A percentile compares a stretch with the other conserved stretches of the same genome.
Conservation (phyloP, 2,888 invertebrate species). For the Lithophane socia region DNA sequence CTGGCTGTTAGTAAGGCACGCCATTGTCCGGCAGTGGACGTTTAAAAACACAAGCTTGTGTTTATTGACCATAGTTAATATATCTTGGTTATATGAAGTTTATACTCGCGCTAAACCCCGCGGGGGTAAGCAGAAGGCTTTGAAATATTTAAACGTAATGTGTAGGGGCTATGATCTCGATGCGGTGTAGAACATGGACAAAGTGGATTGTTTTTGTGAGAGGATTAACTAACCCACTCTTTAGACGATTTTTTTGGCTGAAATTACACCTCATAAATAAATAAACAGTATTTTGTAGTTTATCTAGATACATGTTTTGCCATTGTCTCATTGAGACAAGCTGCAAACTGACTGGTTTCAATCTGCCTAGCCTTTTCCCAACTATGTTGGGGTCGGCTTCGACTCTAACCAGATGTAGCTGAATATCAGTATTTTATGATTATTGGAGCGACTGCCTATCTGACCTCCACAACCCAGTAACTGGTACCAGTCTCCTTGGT, state of each 20-base stretch:
- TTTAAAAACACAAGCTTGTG: constrained; percentile 45
- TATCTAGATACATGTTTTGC: not conserved
- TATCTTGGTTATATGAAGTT: constrained; percentile 50
- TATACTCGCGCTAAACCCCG: constrained; percentile 38
- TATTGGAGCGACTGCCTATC: no score
- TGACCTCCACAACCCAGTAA: no score
- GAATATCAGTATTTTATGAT: no score
- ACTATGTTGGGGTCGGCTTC: no score
- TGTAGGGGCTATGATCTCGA: constrained; percentile 64
- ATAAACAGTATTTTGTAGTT: not conserved
- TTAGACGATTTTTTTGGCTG: not conserved
- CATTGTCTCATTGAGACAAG: not conserved
- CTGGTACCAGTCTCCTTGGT: no score
- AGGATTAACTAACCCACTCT: not conserved
- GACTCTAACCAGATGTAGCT: no score
- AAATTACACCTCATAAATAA: not conserved
- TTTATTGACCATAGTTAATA: constrained; percentile 41
- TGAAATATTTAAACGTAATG: constrained; percentile 52
- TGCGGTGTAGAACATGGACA: constrained; percentile 56
- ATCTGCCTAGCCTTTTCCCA: no score
- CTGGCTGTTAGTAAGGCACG: constrained; percentile 17
- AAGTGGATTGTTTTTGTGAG: constrained; percentile 53
- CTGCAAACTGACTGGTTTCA: not conserved
- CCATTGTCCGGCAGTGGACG: constrained; percentile 18
- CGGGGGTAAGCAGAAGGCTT: constrained; percentile 47